phyloP scores from a whole-genome alignment of 2,888 invertebrate genomes.

The Mesochorus sp. region DNA sequence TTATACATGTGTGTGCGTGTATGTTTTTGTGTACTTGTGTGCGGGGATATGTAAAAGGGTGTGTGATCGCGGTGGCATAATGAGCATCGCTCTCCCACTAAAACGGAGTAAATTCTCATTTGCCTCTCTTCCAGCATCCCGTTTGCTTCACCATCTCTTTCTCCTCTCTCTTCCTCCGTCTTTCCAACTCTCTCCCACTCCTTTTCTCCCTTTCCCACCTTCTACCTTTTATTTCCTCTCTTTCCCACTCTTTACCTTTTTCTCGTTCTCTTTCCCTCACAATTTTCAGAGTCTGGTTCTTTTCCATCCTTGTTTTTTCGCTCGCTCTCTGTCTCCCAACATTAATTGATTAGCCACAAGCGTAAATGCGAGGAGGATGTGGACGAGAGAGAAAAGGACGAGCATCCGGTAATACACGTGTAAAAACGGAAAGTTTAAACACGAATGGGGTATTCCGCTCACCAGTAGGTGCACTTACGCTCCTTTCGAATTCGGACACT shows the following conservation, averaged over 20 bases:
- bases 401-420: too few species aligned
- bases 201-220: too few species aligned
- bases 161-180: neutral
- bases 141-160: slow-evolving; percentile 6
- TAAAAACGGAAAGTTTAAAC: too few species aligned
- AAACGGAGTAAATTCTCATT: slow-evolving; percentile 55
- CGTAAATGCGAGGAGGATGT: neutral
- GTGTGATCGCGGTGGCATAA: slow-evolving; percentile 48
- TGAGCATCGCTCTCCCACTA: slow-evolving; percentile 44
- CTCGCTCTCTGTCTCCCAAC: neutral
- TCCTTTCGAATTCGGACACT: too few species aligned
- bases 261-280: neutral
- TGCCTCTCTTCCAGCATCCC: slow-evolving; percentile 24
- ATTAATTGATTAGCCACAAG: slow-evolving; percentile 46
- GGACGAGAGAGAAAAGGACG: neutral
- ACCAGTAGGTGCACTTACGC: too few species aligned
- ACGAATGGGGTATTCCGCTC: too few species aligned
- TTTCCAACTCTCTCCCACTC: slow-evolving; percentile 1
- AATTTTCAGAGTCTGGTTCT: neutral
- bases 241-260: neutral
- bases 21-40: neutral
- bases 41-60: neutral
- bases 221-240: slow-evolving; percentile 2
- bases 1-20: neutral
- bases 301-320: neutral